These are phyloP conservation scores for Laterallus jamaicensis DNA, from an alignment of 2,113 vertebrate species.

Conservation along the genomic window DNA sequence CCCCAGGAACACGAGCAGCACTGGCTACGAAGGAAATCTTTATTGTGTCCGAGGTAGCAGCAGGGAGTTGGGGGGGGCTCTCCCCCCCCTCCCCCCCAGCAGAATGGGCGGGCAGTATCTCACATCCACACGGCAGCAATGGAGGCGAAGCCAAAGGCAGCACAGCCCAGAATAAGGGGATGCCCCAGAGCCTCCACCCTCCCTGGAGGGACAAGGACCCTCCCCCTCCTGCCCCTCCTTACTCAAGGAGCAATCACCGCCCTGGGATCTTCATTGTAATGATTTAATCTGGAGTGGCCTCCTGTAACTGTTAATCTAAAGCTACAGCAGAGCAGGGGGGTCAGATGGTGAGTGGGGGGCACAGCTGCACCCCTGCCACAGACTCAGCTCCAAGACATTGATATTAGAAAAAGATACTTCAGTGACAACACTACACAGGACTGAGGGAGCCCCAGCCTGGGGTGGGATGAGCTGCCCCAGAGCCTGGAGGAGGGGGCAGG, in stretches of 20 bases:
- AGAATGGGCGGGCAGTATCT: not conserved
- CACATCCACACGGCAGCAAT: not conserved
- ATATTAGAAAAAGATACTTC: not conserved
- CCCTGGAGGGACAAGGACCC: not conserved
- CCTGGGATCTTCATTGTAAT: not conserved
- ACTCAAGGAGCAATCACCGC: not conserved
- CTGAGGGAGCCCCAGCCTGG: not conserved
- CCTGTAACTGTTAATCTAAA: constrained; percentile 50
- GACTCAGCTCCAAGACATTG: not conserved
- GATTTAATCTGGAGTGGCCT: not conserved
- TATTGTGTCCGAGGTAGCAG: constrained; percentile 62
- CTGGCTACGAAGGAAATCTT: not conserved
- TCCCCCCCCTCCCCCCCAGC: not conserved
- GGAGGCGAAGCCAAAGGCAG: constrained; percentile 52
- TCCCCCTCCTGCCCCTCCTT: not conserved
- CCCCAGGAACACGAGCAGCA: not conserved
- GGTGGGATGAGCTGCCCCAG: not conserved
- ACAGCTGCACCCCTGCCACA: not conserved
- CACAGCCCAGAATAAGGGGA: not conserved
- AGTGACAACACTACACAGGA: constrained; percentile 62
- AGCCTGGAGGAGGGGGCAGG: not conserved
- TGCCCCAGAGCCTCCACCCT: not conserved
- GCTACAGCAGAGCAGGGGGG: not conserved
- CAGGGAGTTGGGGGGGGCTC: not conserved
- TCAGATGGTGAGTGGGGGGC: too few relatives aligned